Conservation (phyloP, 2,888 invertebrate species). For the Sericinus montela region DNA sequence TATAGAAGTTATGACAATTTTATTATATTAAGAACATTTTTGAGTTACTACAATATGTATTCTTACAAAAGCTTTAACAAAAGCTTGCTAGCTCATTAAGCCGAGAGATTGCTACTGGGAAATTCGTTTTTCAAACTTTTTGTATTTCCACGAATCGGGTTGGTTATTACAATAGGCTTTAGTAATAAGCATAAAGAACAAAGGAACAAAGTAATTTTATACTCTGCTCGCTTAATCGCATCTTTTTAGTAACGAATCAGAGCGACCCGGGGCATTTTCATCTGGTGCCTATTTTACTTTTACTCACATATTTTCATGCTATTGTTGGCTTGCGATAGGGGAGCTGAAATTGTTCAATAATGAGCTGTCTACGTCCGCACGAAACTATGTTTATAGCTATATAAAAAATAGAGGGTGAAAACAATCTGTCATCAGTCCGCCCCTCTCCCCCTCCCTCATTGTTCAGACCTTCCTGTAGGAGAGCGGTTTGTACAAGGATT, state of each 20-base stretch:
- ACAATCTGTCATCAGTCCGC: constrained; percentile 5
- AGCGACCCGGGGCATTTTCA: constrained; percentile 16
- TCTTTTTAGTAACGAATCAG: constrained; percentile 23
- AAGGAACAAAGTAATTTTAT: constrained; percentile 44
- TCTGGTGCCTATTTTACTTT: constrained; percentile 23
- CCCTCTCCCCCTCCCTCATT: not conserved
- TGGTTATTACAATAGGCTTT: constrained; percentile 37
- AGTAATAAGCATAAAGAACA: constrained; percentile 40
- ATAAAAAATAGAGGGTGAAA: constrained; percentile 50
- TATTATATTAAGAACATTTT: not conserved
- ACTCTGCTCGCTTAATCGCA: constrained; percentile 21
- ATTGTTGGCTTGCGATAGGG: constrained; percentile 54
- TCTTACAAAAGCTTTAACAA: constrained; percentile 1
- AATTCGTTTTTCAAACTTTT: constrained; percentile 28
- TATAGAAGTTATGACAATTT: not conserved
- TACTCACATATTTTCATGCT: constrained; percentile 32
- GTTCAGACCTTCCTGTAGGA: not conserved
- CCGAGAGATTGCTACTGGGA: not conserved
- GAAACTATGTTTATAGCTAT: constrained; percentile 32
- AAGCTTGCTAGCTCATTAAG: constrained; percentile 2
- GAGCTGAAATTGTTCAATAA: constrained; percentile 53
- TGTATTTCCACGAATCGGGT: constrained; percentile 28
- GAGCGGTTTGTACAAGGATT: not conserved
- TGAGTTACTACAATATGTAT: not conserved
- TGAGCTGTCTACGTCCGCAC: constrained; percentile 44